A percentile compares a stretch with the other conserved stretches of the same genome.
These are phyloP conservation scores for Drosophila pullipes DNA, from an alignment of 2,888 invertebrate species.

Conservation along the genomic window DNA sequence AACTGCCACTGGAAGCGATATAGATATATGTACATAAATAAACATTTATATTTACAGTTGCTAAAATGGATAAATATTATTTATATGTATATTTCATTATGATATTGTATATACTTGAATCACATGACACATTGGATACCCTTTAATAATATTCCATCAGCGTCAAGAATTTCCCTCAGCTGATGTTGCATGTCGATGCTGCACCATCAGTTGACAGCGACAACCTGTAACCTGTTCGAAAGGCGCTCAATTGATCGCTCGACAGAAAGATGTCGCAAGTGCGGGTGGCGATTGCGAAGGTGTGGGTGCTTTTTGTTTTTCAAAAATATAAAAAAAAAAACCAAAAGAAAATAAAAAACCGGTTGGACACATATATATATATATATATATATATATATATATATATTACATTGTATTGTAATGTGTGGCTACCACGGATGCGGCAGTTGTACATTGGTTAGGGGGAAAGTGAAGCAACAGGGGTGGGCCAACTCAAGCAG, in stretches of 20 bases:
- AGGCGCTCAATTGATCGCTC: conserved; percentile 48
- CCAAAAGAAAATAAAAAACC: conserved; percentile 24
- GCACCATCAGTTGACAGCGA: conserved; percentile 55
- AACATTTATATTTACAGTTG: not conserved
- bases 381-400: not conserved
- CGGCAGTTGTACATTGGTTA: not conserved
- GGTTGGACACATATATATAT: conserved; percentile 54
- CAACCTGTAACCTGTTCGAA: conserved; percentile 74
- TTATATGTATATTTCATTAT: not conserved
- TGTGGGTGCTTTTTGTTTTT: not conserved
- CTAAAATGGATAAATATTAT: not conserved
- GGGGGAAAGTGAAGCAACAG: not conserved
- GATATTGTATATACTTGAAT: not conserved
- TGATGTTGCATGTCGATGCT: conserved; percentile 14
- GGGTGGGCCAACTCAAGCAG: not conserved
- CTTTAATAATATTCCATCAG: not conserved
- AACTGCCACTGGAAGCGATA: not conserved
- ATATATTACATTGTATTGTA: conserved; percentile 6
- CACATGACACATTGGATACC: not conserved
- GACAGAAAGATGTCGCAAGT: conserved; percentile 5
- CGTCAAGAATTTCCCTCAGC: conserved; percentile 5
- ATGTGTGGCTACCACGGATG: conserved; percentile 37
- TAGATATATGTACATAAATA: not conserved
- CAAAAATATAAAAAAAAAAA: not conserved
- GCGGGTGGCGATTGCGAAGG: not conserved